These are phyloP conservation scores for Acanthisitta chloris DNA, from an alignment of 2,113 vertebrate genomes.

Conservation along the genomic window DNA sequence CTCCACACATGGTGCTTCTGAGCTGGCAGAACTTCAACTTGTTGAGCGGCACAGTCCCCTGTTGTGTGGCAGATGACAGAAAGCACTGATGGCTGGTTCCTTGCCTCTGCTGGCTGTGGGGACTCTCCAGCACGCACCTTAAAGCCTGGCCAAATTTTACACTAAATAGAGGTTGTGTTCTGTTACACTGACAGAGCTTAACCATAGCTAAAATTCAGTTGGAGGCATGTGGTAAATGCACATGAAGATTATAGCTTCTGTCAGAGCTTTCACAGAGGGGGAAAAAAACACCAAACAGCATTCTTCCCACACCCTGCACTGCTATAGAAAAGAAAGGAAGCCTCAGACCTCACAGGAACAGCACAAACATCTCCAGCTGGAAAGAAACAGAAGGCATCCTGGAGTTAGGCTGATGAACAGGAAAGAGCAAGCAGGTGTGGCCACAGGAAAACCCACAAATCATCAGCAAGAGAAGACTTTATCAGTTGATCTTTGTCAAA, in stretches of 20 bases:
- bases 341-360: neutral
- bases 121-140: neutral
- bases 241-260: neutral
- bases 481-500: slow-evolving; percentile 4
- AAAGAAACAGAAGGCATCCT: neutral
- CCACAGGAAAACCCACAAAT: neutral
- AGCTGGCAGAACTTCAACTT: neutral
- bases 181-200: neutral
- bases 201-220: neutral
- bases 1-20: neutral
- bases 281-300: neutral
- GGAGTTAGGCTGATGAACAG: neutral
- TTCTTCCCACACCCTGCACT: neutral
- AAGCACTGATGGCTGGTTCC: neutral
- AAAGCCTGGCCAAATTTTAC: neutral
- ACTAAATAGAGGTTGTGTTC: slow-evolving; percentile 7
- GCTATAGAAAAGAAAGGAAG: neutral
- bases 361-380: neutral
- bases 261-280: neutral
- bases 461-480: neutral
- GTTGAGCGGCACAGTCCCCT: neutral
- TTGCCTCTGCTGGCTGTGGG: neutral
- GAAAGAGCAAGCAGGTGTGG: neutral
- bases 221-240: neutral
- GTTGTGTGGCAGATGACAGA: neutral